A percentile compares a stretch with the other conserved stretches of the same genome.
Conservation (phyloP, 1,140 invertebrate genomes). For the Drosophila nannoptera region DNA sequence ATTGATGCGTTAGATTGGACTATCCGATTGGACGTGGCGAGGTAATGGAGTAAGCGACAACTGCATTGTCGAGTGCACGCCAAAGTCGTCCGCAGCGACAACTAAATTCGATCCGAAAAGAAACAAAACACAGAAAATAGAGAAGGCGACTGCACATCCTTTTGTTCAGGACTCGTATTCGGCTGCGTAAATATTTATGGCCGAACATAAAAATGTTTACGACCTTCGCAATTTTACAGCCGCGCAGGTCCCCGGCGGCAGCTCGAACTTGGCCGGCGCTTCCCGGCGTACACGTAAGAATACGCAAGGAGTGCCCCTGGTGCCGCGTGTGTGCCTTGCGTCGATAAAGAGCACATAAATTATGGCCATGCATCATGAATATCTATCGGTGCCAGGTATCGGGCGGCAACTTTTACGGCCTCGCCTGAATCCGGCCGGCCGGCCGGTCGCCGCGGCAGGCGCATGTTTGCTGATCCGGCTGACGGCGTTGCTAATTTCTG, state of each 20-base stretch:
- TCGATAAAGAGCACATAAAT: constrained; percentile 47
- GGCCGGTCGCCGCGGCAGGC: constrained; percentile 18
- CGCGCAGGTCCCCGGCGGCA: constrained; percentile 17
- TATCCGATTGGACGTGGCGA: not conserved
- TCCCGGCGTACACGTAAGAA: constrained; percentile 21
- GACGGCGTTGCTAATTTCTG: constrained; percentile 46
- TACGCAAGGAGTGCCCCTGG: constrained; percentile 11
- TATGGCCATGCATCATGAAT: constrained; percentile 44
- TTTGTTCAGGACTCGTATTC: constrained; percentile 25
- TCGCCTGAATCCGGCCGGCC: constrained; percentile 23
- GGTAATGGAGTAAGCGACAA: constrained; percentile 12
- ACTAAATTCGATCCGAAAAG: not conserved
- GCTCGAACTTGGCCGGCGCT: constrained; percentile 20
- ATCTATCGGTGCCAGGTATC: constrained; percentile 37
- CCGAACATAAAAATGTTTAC: constrained; percentile 50
- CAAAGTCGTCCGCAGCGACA: constrained; percentile 26
- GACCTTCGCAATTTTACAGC: constrained; percentile 44
- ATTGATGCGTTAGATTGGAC: too few species aligned
- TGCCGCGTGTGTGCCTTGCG: constrained; percentile 19
- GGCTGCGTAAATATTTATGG: constrained; percentile 46
- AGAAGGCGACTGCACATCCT: constrained; percentile 25
- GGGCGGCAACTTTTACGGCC: not conserved
- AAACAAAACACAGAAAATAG: not conserved
- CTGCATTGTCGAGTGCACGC: constrained; percentile 9
- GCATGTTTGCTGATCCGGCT: constrained; percentile 45